Percentiles rank a stretch among this genome's conserved stretches.
phyloP scores from a whole-genome alignment of 2,888 invertebrate genomes.

The Sarcophaga subvicina region DNA sequence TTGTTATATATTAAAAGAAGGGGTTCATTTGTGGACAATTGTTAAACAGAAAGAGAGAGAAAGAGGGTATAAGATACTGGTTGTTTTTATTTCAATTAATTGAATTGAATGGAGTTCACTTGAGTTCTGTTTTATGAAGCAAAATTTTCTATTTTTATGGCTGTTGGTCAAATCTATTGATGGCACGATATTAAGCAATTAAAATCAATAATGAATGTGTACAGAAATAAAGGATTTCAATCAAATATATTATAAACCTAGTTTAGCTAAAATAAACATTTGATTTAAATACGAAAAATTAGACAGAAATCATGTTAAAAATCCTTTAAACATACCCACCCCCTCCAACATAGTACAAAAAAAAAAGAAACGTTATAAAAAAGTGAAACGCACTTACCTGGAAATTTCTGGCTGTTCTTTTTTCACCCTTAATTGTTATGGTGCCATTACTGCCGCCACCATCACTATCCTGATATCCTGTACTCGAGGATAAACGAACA shows the following conservation, averaged over 20 bases:
- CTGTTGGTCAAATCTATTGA: constrained; percentile 42
- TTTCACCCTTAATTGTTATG: constrained; percentile 56
- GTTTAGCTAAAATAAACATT: constrained; percentile 45
- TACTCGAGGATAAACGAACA: constrained; percentile 77
- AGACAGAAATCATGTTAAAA: too few species aligned
- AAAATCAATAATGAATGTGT: constrained; percentile 65
- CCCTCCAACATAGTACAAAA: too few species aligned
- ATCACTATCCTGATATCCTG: constrained; percentile 61
- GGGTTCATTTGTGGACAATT: constrained; percentile 52
- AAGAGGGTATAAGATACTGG: not conserved
- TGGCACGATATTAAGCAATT: constrained; percentile 68
- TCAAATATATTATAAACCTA: constrained; percentile 36
- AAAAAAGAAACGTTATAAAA: too few species aligned
- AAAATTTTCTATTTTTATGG: constrained; percentile 16
- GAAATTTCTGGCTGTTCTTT: constrained; percentile 65
- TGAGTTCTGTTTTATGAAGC: not conserved
- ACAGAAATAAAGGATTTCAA: constrained; percentile 61
- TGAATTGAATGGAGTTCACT: constrained; percentile 54
- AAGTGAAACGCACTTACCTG: constrained; percentile 51
- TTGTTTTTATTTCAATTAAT: constrained; percentile 58
- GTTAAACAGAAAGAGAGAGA: too few species aligned
- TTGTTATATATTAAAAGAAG: constrained; percentile 32
- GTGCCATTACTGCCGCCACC: constrained; percentile 62
- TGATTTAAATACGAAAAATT: constrained; percentile 52
- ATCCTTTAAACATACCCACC: too few species aligned